Evolutionary conservation across 1,140 invertebrate genomes (phyloP), one percentile per base, ranked within the genome.

Genomic region (Rhagoletis zephyria): DNA sequence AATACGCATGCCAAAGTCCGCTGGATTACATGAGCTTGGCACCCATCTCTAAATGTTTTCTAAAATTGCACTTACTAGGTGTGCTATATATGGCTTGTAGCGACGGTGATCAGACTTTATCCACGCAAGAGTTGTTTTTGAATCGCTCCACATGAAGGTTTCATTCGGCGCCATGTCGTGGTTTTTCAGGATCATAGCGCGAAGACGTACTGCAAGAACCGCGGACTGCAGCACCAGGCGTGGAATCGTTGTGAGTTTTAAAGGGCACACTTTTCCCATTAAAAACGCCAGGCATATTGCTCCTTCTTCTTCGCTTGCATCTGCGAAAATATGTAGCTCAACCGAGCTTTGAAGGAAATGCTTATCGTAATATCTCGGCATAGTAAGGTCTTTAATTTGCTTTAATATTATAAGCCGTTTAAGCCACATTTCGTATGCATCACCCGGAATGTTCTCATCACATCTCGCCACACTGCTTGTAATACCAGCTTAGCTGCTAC

Each of bases 191-290:
- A 88, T 48, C 51, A 30, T 85, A 0, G 85, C 42, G 12, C 64
- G 60, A 19, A 88, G 30, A 10, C 88, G 14, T 4, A 64, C 74
- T 42, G 86, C 77, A 3, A 86, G 40, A 3, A 88, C 88, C 19
- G 93, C 93, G 4, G 92, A 93, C 67, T 93, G 90, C 3, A 94
- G 87, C 88, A 94, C 93, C 1, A 94, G 87, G 16, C 92, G 87
- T 0, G 93, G 93, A 60, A 93, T 91, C 4, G 92, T 91, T 19
- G 87, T 60, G 16, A 74, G 77, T 7, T 85, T 86, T 74, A 87
- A 51, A 19, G 88, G 74, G 59, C 6, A 12, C 59, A 6, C 59
- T 60, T 60, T 12, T 60, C 59, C 59, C 6, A 60, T 12, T 6
- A 7, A 60, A 60, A 60, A 60, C 30, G 30, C 30, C 30, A 30